Evolutionary conservation across 2,797 vertebrate genomes (phyloP).

Genomic region (Sebastes trivittatus): DNA sequence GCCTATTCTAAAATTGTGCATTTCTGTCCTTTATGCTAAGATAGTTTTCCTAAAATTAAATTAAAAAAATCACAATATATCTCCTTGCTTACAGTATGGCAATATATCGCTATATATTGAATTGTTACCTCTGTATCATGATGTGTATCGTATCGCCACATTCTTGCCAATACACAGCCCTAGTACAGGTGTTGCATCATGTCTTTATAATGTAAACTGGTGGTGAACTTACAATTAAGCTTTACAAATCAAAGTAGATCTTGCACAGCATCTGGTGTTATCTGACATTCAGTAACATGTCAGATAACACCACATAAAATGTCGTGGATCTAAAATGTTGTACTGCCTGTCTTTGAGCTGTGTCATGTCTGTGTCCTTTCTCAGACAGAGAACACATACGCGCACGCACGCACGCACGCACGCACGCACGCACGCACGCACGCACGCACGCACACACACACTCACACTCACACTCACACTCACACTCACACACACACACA

Average conservation of each 20-base stretch:
- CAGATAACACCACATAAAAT: neutral
- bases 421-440: too few species aligned
- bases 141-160: too few species aligned
- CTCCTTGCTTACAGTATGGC: too few species aligned
- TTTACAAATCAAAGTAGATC: neutral
- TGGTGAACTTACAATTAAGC: neutral
- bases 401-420: too few species aligned
- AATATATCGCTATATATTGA: too few species aligned
- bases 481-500: neutral
- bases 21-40: too few species aligned
- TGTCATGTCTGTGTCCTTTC: slow-evolving; percentile 5
- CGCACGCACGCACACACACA: neutral
- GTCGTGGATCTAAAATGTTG: neutral
- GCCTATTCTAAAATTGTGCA: too few species aligned
- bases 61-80: too few species aligned
- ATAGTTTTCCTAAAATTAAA: too few species aligned
- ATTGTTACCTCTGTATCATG: too few species aligned
- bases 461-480: neutral
- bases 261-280: neutral
- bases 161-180: too few species aligned
- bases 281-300: neutral
- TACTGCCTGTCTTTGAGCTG: neutral
- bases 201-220: neutral
- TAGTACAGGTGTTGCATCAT: neutral
- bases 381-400: neutral